A percentile compares a stretch with the other conserved stretches of the same genome.
phyloP scores from a whole-genome alignment of 2,888 invertebrate species.

The Leptarthrus brevirostris region DNA sequence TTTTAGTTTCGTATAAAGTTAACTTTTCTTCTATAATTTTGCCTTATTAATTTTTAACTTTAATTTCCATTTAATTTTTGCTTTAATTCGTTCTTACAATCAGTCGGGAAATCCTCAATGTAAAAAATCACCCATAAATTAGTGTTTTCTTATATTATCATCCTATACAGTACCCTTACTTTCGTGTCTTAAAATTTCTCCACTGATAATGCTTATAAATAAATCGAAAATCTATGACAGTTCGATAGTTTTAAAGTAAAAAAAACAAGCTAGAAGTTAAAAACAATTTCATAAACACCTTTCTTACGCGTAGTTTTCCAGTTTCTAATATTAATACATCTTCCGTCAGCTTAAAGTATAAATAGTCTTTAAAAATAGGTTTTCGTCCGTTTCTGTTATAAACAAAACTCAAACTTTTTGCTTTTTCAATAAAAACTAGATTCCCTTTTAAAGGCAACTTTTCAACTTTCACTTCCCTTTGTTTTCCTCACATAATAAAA shows the following conservation, averaged over 20 bases:
- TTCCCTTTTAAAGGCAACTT: no score
- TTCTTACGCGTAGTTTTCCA: neutral
- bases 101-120: conserved; percentile 3
- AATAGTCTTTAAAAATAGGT: neutral
- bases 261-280: conserved; percentile 18
- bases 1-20: no score
- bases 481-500: neutral
- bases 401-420: no score
- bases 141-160: neutral
- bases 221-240: conserved; percentile 42
- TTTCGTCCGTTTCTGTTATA: neutral
- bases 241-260: conserved; percentile 41
- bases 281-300: conserved; percentile 1
- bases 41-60: neutral
- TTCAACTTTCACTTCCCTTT: neutral
- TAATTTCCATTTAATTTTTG: neutral
- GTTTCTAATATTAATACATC: neutral
- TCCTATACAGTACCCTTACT: conserved; percentile 1
- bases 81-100: neutral
- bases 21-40: no score
- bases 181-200: neutral
- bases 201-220: neutral
- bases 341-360: conserved; percentile 2
- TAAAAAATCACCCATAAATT: conserved; percentile 11
- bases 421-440: no score